These are phyloP conservation scores for Ecliptopera silaceata DNA, from an alignment of 2,888 invertebrate species.

Conservation along the genomic window DNA sequence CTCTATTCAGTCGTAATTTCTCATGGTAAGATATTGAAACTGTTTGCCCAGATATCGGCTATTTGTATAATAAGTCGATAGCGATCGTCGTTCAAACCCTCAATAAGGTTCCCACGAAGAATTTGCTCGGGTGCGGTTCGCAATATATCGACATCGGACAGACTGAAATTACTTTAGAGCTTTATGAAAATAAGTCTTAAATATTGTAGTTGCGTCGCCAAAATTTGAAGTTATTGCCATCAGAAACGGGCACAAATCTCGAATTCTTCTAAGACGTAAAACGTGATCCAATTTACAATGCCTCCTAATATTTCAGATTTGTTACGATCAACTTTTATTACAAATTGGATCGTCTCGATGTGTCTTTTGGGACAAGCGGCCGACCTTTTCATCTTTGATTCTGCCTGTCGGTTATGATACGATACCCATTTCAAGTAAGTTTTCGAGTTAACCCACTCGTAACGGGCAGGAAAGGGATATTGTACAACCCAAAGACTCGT, in stretches of 20 bases:
- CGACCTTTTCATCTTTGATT: constrained; percentile 57
- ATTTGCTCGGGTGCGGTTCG: constrained; percentile 55
- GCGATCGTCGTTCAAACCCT: constrained; percentile 62
- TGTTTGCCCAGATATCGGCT: constrained; percentile 65
- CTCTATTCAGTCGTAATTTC: constrained; percentile 64
- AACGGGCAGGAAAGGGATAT: constrained; percentile 25
- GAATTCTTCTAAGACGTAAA: constrained; percentile 57
- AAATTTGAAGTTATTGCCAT: constrained; percentile 40
- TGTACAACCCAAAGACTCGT: neutral
- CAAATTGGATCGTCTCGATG: constrained; percentile 68
- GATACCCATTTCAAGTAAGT: constrained; percentile 44
- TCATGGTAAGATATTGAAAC: constrained; percentile 70
- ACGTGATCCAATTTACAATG: constrained; percentile 73
- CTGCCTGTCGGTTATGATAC: constrained; percentile 46
- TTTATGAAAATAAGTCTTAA: constrained; percentile 38
- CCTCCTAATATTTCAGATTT: constrained; percentile 71
- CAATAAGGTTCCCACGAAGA: constrained; percentile 55
- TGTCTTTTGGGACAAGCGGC: constrained; percentile 54
- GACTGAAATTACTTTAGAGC: constrained; percentile 41
- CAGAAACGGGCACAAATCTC: constrained; percentile 53
- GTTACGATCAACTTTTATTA: constrained; percentile 72
- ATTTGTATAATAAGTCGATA: constrained; percentile 79
- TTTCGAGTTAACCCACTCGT: constrained; percentile 37
- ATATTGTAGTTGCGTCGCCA: constrained; percentile 35
- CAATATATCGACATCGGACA: constrained; percentile 38